Evolutionary conservation across 2,113 vertebrate species (phyloP).

Genomic region (Cinclus cinclus): DNA sequence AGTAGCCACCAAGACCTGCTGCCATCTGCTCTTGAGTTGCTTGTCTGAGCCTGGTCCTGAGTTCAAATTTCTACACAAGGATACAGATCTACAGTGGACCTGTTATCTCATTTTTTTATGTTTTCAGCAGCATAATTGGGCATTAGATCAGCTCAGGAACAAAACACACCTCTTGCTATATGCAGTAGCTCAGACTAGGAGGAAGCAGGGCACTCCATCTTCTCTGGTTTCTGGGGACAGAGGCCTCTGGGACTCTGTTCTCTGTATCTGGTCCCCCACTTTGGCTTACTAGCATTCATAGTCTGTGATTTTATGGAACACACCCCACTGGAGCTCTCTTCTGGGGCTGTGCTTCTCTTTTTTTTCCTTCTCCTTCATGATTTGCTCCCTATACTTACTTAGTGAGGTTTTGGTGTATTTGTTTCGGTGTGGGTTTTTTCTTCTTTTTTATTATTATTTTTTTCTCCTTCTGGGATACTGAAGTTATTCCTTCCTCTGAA

Average conservation of each 20-base stretch:
- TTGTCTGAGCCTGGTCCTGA: neutral
- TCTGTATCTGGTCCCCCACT: neutral
- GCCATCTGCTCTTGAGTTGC: neutral
- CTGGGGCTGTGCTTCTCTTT: neutral
- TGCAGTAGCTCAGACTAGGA: neutral
- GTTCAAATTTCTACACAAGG: neutral
- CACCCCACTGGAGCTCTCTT: fast-evolving
- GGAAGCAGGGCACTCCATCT: neutral
- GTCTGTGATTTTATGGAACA: neutral
- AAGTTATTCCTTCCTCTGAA: neutral
- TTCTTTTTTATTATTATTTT: fast-evolving
- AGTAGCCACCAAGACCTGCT: neutral
- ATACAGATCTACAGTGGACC: neutral
- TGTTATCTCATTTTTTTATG: neutral
- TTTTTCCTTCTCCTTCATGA: neutral
- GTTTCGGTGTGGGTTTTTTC: neutral
- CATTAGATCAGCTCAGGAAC: neutral
- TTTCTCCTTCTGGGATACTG: neutral
- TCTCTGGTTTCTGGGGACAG: neutral
- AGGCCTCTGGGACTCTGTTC: neutral
- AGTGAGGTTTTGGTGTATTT: neutral
- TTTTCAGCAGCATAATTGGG: neutral
- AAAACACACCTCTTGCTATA: neutral
- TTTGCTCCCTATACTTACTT: neutral
- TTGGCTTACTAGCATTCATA: neutral